These are phyloP conservation scores for Mechanitis mazaeus DNA, from an alignment of 2,888 invertebrate species.

Conservation along the genomic window DNA sequence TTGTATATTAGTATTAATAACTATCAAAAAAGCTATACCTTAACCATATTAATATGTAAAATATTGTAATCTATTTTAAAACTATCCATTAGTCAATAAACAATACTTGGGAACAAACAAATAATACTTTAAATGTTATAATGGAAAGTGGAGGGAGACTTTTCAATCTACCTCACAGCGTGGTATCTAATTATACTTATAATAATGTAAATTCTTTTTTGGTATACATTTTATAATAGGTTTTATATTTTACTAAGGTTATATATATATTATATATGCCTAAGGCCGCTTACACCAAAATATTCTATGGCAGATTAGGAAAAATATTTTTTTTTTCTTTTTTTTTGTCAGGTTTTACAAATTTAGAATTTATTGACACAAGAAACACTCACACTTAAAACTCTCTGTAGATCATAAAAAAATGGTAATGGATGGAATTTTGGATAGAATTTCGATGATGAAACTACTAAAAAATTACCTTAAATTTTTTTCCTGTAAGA, in stretches of 20 bases:
- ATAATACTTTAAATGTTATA: constrained; percentile 22
- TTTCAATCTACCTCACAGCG: constrained; percentile 64
- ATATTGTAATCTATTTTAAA: constrained; percentile 16
- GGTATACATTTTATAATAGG: constrained; percentile 30
- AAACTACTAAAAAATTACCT: too few relatives aligned
- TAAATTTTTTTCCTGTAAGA: too few relatives aligned
- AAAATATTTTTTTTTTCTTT: too few relatives aligned
- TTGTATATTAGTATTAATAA: background rate
- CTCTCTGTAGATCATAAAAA: too few relatives aligned
- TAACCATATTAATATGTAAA: background rate
- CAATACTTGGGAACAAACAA: constrained; percentile 26
- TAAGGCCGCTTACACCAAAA: too few relatives aligned
- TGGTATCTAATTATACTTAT: constrained; percentile 59
- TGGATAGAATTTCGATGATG: too few relatives aligned
- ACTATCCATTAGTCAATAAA: constrained; percentile 31
- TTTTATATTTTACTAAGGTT: constrained; percentile 16
- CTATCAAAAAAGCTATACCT: constrained; percentile 7
- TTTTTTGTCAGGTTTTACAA: too few relatives aligned
- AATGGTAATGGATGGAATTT: too few relatives aligned
- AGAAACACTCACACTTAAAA: too few relatives aligned
- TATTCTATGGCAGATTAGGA: too few relatives aligned
- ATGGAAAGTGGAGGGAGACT: constrained; percentile 30
- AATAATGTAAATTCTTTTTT: constrained; percentile 48
- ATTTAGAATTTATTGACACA: too few relatives aligned
- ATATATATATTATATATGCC: too few relatives aligned